phyloP scores from a whole-genome alignment of 2,113 vertebrate species.

The Spizaetus ornatus region DNA sequence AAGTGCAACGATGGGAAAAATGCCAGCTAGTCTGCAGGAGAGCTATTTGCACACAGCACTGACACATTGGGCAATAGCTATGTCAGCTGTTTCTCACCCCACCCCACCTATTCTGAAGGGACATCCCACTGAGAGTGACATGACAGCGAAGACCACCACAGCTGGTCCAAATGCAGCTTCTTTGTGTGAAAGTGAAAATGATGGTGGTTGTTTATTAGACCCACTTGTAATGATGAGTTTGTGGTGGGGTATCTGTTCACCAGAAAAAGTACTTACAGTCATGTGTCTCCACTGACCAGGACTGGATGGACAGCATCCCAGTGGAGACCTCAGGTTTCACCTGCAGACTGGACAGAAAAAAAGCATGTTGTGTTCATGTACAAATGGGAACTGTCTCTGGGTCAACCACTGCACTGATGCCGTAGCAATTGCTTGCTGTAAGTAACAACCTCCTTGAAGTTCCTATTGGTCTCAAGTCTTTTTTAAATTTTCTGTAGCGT shows the following conservation, averaged over 20 bases:
- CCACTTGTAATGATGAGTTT: neutral
- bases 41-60: neutral
- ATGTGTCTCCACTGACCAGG: neutral
- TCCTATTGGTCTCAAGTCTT: neutral
- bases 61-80: neutral
- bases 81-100: neutral
- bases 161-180: neutral
- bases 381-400: neutral
- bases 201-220: neutral
- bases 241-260: no score
- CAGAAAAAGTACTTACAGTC: neutral
- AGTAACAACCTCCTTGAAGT: neutral
- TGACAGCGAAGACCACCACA: neutral
- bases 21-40: neutral
- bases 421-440: neutral
- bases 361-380: neutral
- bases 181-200: neutral
- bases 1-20: neutral
- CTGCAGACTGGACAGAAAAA: neutral
- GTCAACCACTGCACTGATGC: neutral
- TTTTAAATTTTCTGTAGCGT: neutral
- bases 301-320: neutral
- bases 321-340: neutral
- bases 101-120: neutral
- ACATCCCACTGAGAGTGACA: neutral